Evolutionary conservation across 2,888 invertebrate genomes (phyloP), one percentile per base, ranked within the genome.

Genomic region (Lacanobia oleracea): DNA sequence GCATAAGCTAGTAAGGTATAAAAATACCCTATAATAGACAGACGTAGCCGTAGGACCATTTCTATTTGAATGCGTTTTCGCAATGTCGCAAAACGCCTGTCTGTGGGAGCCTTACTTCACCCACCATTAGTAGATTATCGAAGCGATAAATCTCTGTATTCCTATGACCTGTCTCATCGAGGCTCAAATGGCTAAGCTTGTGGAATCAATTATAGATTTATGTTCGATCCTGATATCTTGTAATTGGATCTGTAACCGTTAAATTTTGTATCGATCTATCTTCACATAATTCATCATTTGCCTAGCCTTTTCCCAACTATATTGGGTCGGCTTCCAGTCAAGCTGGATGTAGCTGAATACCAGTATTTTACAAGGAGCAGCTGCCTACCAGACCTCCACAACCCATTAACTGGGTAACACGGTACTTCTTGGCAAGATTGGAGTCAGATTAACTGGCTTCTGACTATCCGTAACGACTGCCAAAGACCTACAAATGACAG

Each of bases 141-240:
- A 3, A 12, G n/a, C 21, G 53, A 77, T 74, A 50, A 54, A 74
- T 77, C 69, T 67, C 57, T 45, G 53, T 77, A 43, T 54, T 59
- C 53, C 51, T 67, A 12, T 60, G 53, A 68, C 37, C 43, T 43
- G 60, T 60, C 59, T 78, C 62, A 40, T 60, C 37, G 43, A 37
- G 27, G 16, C 48, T 66, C 62, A 10, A 59, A 63, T 62, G 12
- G 62, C 53, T 53, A 50, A 66, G 66, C 66, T 80, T 54, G 21
- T 57, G 68, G n/a, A 66, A 72, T 66, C 65, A 72, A 77, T 77
- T 57, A 77, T 59, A 72, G 79, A 77, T 79, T 66, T 69, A 80
- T 65, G 67, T 62, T 53, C n/a, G 61, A 56, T 62, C 23, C 21
- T 59, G 69, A 56, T 75, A 81, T 81, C 69, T 56, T 63, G 53